Percentiles rank a stretch among this genome's conserved stretches.
These are phyloP conservation scores for Wasmannia auropunctata DNA, from an alignment of 1,140 invertebrate genomes.

Conservation along the genomic window DNA sequence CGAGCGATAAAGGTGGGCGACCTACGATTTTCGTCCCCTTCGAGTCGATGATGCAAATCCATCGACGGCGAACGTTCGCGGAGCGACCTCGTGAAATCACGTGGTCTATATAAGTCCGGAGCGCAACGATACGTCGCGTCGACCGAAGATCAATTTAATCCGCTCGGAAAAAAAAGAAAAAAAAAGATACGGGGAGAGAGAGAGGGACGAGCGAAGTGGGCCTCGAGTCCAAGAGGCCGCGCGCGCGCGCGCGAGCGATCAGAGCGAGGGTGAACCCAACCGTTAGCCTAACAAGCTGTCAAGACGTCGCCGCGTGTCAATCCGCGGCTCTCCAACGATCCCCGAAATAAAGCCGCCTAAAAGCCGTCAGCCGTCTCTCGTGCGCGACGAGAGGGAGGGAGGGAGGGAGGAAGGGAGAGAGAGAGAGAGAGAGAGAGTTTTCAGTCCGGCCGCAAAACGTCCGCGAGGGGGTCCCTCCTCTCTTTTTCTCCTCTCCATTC, in stretches of 20 bases:
- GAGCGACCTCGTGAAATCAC: no score
- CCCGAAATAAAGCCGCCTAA: constrained; percentile 48
- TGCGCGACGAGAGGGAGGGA: background rate
- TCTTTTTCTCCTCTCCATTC: background rate
- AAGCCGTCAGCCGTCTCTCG: constrained; percentile 8
- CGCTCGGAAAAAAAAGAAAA: background rate
- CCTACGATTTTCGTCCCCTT: background rate
- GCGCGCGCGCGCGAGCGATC: no score
- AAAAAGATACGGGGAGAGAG: background rate
- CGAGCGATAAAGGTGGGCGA: constrained; percentile 5
- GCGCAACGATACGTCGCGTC: background rate
- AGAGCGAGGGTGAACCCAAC: constrained; percentile 61
- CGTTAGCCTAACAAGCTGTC: constrained; percentile 84
- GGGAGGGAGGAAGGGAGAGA: no score
- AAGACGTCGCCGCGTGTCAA: constrained; percentile 84
- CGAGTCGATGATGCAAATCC: constrained; percentile 2
- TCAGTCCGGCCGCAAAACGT: background rate
- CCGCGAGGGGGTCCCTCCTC: no score
- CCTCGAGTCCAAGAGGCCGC: constrained; percentile 31
- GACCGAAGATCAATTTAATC: constrained; percentile 27
- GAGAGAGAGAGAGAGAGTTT: no score
- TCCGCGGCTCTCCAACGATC: constrained; percentile 67
- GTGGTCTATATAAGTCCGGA: background rate
- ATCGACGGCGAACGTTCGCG: background rate
- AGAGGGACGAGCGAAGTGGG: constrained; percentile 48